Evolutionary conservation across 2,797 vertebrate genomes (phyloP).

Genomic region (Rhinatrema bivittatum): DNA sequence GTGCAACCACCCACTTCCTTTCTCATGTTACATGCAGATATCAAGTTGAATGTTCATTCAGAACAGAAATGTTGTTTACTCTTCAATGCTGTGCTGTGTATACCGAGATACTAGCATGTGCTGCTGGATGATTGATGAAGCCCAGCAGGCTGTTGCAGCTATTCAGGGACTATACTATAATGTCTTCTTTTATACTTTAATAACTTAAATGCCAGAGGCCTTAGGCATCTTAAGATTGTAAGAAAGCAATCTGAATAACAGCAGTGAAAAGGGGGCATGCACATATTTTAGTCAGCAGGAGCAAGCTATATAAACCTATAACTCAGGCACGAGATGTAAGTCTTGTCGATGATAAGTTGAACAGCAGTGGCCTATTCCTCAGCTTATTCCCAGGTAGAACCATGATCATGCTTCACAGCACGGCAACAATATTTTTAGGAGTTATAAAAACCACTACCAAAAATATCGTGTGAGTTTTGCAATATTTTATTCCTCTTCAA

Average conservation of each 20-base stretch:
- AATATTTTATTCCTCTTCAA: no score
- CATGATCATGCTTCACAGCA: no score
- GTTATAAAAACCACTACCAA: no score
- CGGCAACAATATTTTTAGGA: no score
- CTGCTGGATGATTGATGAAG: slow-evolving; percentile 16
- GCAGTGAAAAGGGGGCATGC: neutral
- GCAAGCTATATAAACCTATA: neutral
- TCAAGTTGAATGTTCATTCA: neutral
- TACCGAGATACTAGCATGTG: no score
- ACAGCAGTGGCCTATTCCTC: no score
- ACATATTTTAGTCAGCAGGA: neutral
- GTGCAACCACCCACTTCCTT: neutral
- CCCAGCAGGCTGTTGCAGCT: slow-evolving; percentile 6
- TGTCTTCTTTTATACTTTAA: slow-evolving; percentile 19
- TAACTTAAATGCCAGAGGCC: slow-evolving; percentile 16
- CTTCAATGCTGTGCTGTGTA: accelerated
- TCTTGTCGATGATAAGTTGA: no score
- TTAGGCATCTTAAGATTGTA: neutral
- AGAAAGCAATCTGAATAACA: neutral
- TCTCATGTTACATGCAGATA: neutral
- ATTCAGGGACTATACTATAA: slow-evolving; percentile 9
- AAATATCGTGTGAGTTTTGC: no score
- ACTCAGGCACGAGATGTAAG: accelerated
- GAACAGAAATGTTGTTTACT: accelerated
- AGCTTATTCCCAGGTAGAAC: no score